Conservation (phyloP, 2,888 invertebrate genomes). For the Halictus ligatus region DNA sequence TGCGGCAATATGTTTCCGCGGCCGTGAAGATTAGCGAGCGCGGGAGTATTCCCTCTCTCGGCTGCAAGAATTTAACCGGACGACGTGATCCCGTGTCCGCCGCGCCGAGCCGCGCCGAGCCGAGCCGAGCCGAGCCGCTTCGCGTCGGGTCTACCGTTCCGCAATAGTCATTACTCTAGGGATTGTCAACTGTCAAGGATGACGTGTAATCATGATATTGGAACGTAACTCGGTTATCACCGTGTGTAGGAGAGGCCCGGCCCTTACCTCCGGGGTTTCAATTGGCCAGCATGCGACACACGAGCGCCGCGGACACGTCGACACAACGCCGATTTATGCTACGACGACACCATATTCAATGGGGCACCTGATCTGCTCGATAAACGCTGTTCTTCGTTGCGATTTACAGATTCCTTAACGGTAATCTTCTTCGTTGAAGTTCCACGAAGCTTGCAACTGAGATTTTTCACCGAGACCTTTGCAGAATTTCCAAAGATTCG, state of each 20-base stretch:
- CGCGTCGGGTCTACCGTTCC: slow-evolving; percentile 45
- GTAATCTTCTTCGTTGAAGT: not conserved
- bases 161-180: slow-evolving; percentile 76
- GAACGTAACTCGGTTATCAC: slow-evolving; percentile 72
- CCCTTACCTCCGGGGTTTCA: slow-evolving; percentile 60
- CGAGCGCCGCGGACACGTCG: slow-evolving; percentile 48
- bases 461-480: not conserved
- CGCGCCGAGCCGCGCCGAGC: not conserved
- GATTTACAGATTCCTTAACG: not conserved
- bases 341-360: slow-evolving; percentile 19
- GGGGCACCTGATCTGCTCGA: slow-evolving; percentile 17
- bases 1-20: slow-evolving; percentile 35
- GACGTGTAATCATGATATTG: slow-evolving; percentile 75
- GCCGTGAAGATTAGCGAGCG: slow-evolving; percentile 38
- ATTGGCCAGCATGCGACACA: slow-evolving; percentile 53
- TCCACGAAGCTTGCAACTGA: not conserved
- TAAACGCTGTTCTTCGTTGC: slow-evolving; percentile 5
- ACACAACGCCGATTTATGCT: slow-evolving; percentile 54
- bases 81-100: slow-evolving; percentile 62
- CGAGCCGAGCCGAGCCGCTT: not conserved
- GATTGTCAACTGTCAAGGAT: slow-evolving; percentile 69
- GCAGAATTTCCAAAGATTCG: no score
- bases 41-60: slow-evolving; percentile 36
- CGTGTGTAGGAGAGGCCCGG: slow-evolving; percentile 35
- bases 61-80: slow-evolving; percentile 61